These are phyloP conservation scores for Leucoma salicis DNA, from an alignment of 2,888 invertebrate species.

Conservation along the genomic window DNA sequence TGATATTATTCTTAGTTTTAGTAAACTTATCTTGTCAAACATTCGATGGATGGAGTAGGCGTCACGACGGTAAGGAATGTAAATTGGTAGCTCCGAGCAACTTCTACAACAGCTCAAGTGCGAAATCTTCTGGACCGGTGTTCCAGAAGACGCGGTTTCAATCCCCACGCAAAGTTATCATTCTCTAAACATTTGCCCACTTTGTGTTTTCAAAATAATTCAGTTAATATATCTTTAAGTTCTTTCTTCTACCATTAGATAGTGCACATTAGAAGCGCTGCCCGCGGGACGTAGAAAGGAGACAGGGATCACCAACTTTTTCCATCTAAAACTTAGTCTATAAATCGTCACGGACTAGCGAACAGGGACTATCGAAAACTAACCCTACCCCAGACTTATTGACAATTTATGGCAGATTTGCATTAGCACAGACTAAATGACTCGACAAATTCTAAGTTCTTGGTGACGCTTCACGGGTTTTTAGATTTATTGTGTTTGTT, in stretches of 20 bases:
- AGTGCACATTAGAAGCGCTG: constrained; percentile 36
- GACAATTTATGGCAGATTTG: constrained; percentile 75
- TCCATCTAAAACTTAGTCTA: constrained; percentile 76
- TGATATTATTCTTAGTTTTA: too few relatives aligned
- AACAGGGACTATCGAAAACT: constrained; percentile 47
- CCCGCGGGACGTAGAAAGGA: constrained; percentile 40
- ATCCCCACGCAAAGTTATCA: too few relatives aligned
- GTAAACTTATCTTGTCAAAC: too few relatives aligned
- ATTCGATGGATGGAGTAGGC: too few relatives aligned
- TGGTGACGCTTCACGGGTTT: constrained; percentile 30
- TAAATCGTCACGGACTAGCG: constrained; percentile 70
- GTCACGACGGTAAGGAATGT: too few relatives aligned
- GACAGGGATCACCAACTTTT: constrained; percentile 73
- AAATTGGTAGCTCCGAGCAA: too few relatives aligned
- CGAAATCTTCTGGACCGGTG: too few relatives aligned
- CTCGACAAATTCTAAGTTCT: constrained; percentile 40
- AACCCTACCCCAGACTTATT: constrained; percentile 50
- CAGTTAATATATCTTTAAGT: neutral
- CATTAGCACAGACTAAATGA: constrained; percentile 64
- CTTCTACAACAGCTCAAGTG: too few relatives aligned
- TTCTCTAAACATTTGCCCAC: too few relatives aligned
- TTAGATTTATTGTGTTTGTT: constrained; percentile 27
- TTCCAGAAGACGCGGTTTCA: too few relatives aligned
- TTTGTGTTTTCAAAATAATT: too few relatives aligned
- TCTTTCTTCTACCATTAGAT: neutral